Conservation (phyloP, 2,888 invertebrate genomes). For the Oegoconia quadripuncta region DNA sequence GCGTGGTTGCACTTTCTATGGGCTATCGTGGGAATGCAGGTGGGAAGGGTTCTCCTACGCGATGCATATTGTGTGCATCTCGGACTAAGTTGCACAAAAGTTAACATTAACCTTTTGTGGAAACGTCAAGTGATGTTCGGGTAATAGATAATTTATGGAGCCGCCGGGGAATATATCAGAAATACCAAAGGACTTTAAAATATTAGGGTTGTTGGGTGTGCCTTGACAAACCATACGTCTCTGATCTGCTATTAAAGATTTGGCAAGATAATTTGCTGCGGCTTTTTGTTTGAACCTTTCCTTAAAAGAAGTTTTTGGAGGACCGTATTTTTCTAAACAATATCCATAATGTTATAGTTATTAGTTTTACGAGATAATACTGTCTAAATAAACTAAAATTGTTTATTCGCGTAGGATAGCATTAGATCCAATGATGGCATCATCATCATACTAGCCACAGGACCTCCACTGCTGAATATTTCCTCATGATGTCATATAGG, state of each 20-base stretch:
- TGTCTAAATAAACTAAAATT: no score
- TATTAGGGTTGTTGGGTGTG: constrained; percentile 67
- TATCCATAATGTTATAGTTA: neutral
- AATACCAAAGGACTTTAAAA: constrained; percentile 53
- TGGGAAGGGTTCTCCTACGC: constrained; percentile 66
- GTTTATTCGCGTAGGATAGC: no score
- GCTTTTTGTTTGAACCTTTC: constrained; percentile 27
- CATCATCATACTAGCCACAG: no score
- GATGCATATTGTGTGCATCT: constrained; percentile 47
- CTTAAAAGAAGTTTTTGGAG: neutral
- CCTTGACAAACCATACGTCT: constrained; percentile 41
- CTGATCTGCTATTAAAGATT: constrained; percentile 47
- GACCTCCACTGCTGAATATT: no score
- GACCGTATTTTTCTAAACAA: neutral
- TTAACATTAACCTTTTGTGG: constrained; percentile 65
- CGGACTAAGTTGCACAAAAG: constrained; percentile 70
- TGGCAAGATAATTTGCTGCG: constrained; percentile 54
- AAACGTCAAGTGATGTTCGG: constrained; percentile 69
- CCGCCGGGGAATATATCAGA: constrained; percentile 52
- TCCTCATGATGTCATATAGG: no score
- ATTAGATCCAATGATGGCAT: no score
- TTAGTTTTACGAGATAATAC: no score
- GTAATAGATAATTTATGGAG: constrained; percentile 77
- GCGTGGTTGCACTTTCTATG: constrained; percentile 64
- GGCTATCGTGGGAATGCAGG: constrained; percentile 74